A percentile compares a stretch with the other conserved stretches of the same genome.
Conservation (phyloP, 30 jellyfish, hydroid and myxozoan species). For the Clytia hemisphaerica region DNA sequence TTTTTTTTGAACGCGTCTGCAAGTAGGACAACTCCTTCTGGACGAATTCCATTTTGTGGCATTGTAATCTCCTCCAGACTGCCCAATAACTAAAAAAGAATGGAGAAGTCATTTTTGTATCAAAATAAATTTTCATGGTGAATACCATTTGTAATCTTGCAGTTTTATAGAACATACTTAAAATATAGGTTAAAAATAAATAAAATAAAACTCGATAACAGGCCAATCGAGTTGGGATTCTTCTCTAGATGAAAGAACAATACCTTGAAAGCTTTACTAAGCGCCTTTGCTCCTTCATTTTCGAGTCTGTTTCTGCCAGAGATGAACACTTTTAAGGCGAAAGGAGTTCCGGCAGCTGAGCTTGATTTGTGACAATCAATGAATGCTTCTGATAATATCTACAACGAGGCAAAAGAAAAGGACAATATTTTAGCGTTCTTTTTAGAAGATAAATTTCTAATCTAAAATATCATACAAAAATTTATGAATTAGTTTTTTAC, state of each 20-base stretch:
- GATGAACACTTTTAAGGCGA: constrained; percentile 67
- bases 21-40: constrained; percentile 76
- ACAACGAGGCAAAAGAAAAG: neutral
- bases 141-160: no score
- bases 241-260: neutral
- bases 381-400: constrained; percentile 85
- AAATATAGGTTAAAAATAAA: neutral
- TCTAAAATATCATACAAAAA: neutral
- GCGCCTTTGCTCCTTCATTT: constrained; percentile 90
- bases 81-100: constrained; percentile 54
- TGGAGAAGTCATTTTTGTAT: neutral
- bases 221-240: neutral
- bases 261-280: constrained; percentile 67
- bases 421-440: no score
- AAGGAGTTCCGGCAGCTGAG: constrained; percentile 52
- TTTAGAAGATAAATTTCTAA: no score
- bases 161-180: no score
- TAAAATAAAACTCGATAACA: neutral
- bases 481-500: constrained; percentile 25
- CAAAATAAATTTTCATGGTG: neutral
- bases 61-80: constrained; percentile 69
- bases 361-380: constrained; percentile 69
- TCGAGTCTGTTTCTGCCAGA: constrained; percentile 95
- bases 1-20: constrained; percentile 54
- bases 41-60: constrained; percentile 97